phyloP scores from a whole-genome alignment of 2,113 vertebrate genomes.

The Oostethus manadensis region DNA sequence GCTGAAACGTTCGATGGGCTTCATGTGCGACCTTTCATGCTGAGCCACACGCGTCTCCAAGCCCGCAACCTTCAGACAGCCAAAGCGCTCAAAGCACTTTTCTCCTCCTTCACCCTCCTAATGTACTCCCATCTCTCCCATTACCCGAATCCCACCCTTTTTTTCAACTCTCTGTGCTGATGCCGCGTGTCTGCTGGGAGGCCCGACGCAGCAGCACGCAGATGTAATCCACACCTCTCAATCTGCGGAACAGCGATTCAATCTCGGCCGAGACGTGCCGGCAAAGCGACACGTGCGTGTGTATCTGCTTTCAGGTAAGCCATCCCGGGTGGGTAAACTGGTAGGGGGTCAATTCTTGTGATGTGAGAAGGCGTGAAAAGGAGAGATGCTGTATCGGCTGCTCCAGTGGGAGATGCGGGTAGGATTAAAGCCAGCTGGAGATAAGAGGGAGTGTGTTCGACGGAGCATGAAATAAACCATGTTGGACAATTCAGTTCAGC shows the following conservation, averaged over 20 bases:
- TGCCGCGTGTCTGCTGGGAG: conserved; percentile 37
- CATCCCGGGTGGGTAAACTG: conserved; percentile 11
- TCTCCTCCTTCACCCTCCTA: not conserved
- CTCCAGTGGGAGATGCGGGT: conserved; percentile 1
- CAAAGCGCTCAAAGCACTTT: conserved; percentile 29
- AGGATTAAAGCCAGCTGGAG: conserved; percentile 6
- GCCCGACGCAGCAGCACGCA: conserved; percentile 31
- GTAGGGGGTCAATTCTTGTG: conserved; percentile 16
- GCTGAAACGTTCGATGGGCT: conserved; percentile 6
- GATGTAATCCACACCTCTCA: conserved; percentile 65
- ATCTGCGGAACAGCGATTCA: conserved; percentile 37
- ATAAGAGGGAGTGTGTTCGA: conserved; percentile 1
- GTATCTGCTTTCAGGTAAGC: conserved; percentile 59
- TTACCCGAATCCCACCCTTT: not conserved
- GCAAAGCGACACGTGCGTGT: conserved; percentile 50
- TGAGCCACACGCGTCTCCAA: conserved; percentile 18
- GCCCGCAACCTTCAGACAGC: conserved; percentile 28
- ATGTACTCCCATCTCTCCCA: not conserved
- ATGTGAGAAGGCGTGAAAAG: conserved; percentile 13
- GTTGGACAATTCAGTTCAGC: not conserved
- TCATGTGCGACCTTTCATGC: conserved; percentile 23
- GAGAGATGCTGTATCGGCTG: conserved; percentile 11
- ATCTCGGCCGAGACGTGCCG: conserved; percentile 47
- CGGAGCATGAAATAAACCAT: conserved; percentile 12
- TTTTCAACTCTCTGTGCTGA: conserved; percentile 12